phyloP scores from a whole-genome alignment of 2,888 invertebrate genomes.

The Ischnura elegans region DNA sequence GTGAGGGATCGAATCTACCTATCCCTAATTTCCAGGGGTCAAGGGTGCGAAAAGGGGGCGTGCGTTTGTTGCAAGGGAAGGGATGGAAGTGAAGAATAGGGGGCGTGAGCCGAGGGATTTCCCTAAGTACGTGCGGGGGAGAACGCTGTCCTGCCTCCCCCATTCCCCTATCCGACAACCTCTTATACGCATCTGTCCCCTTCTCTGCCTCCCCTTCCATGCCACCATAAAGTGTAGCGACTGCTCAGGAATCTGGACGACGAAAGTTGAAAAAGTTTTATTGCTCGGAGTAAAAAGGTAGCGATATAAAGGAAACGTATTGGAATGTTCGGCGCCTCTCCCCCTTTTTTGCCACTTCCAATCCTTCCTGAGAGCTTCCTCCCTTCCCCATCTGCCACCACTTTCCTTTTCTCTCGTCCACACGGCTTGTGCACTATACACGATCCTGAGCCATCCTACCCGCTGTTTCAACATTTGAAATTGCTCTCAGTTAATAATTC shows the following conservation, averaged over 20 bases:
- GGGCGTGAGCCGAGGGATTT: not conserved
- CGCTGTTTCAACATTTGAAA: no score
- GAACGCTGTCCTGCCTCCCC: not conserved
- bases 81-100: not conserved
- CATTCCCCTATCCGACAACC: no score
- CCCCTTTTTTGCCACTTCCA: not conserved
- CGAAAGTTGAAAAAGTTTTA: conserved; percentile 54
- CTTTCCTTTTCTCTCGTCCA: not conserved
- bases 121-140: not conserved
- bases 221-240: conserved; percentile 36
- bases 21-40: no score
- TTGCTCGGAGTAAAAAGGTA: conserved; percentile 43
- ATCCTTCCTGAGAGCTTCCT: not conserved
- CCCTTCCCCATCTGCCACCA: not conserved
- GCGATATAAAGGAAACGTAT: conserved; percentile 48
- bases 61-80: not conserved
- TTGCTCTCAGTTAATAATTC: no score
- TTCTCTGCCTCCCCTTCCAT: not conserved
- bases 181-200: no score
- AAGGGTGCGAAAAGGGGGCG: not conserved
- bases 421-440: no score
- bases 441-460: no score
- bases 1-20: no score
- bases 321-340: not conserved
- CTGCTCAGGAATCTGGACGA: conserved; percentile 40